These are phyloP conservation scores for Leistus spinibarbis DNA, from an alignment of 2,888 invertebrate genomes.

Conservation along the genomic window DNA sequence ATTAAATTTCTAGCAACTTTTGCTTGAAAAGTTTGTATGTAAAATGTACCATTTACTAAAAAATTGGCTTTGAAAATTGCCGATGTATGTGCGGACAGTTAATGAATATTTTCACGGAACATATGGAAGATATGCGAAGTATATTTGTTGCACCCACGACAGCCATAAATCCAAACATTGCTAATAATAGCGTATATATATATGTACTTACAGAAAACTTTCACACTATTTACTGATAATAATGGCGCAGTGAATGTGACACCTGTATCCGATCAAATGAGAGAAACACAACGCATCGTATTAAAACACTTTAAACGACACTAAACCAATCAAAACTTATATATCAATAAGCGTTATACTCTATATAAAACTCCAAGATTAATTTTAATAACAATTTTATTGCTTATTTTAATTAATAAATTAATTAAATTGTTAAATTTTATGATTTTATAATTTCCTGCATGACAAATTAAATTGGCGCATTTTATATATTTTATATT, in stretches of 20 bases:
- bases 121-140: neutral
- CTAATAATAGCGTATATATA: neutral
- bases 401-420: neutral
- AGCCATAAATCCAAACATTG: neutral
- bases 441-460: neutral
- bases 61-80: neutral
- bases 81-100: neutral
- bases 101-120: neutral
- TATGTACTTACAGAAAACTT: neutral
- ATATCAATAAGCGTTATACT: neutral
- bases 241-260: neutral
- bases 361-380: neutral
- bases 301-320: neutral
- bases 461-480: neutral
- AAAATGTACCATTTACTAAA: neutral
- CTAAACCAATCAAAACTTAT: neutral
- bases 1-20: too few species aligned
- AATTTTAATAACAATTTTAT: neutral
- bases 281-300: neutral
- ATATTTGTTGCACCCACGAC: neutral
- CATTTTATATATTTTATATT: neutral
- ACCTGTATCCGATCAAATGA: neutral
- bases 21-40: too few species aligned
- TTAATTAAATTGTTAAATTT: neutral
- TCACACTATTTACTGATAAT: neutral